Base-by-base conservation (phyloP, 2,113 vertebrate species). In the Saccopteryx bilineata region DNA sequence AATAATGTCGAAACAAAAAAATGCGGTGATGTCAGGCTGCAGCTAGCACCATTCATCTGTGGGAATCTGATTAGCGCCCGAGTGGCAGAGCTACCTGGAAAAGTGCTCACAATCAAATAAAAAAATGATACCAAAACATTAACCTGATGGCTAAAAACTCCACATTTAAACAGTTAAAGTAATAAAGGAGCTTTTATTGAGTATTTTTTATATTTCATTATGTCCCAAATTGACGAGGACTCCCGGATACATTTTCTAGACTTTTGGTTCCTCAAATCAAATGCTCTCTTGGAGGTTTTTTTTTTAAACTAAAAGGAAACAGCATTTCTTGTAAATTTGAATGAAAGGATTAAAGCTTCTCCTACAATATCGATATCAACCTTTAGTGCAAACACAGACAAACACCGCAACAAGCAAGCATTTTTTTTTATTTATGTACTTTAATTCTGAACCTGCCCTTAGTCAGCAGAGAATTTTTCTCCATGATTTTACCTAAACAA, bases 31-130 rank as follows among this genome's bases (percentile, higher is more conserved):
- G 98, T 98, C 98, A 98, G 98, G 97, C 98, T 98, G 95, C 91
- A 96, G 98, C 98, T 97, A 98, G 98, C 98, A 99, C 99, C 98
- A 98, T 99, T 99, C 99, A 99, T 99, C 99, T 99, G 99, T 98
- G 99, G 99, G 99, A 99, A 99, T 99, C 98, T 98, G 99, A 99
- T 99, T 99, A 99, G 99, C 98, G 98, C 98, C 98, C 98, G 98
- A 99, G 99, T 99, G 99, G 99, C 99, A 99, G 99, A 99, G 99
- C 99, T 99, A 99, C 99, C 99, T 98, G 99, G 99, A 99, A 99
- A 99, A 99, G 99, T 99, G 99, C 98, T 98, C 98, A 99, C 99
- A 99, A 99, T 99, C 99, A 98, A 99, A 99, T 99, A 98, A 99
- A 97, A 99, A 98, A 99, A 98, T 99, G 98, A 99, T 98, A 98